These are phyloP conservation scores for Ganaspis sp. DNA, from an alignment of 1,140 invertebrate genomes.

Conservation along the genomic window DNA sequence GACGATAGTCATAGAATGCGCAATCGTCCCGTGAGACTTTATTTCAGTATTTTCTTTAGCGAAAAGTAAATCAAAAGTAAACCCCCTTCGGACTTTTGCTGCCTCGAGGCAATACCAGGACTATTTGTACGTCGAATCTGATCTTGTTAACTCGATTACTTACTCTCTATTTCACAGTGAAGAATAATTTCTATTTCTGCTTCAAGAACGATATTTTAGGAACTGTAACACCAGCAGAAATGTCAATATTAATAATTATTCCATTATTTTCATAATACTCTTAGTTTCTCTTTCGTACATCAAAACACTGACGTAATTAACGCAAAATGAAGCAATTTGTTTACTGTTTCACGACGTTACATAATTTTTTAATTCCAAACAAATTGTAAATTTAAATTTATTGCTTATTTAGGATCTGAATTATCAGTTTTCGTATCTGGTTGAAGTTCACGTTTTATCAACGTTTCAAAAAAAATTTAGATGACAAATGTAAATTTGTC, in stretches of 20 bases:
- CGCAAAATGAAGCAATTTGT: too few species aligned
- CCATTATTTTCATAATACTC: neutral
- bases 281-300: neutral
- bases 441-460: too few species aligned
- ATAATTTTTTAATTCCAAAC: too few species aligned
- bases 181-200: neutral
- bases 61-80: slow-evolving; percentile 54
- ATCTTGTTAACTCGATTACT: slow-evolving; percentile 69
- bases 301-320: neutral
- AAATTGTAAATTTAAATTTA: too few species aligned
- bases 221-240: neutral
- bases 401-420: too few species aligned
- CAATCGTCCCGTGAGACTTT: slow-evolving; percentile 21
- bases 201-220: neutral
- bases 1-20: slow-evolving; percentile 37
- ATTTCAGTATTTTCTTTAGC: slow-evolving; percentile 45
- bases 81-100: slow-evolving; percentile 55
- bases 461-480: too few species aligned
- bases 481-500: too few species aligned
- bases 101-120: slow-evolving; percentile 1
- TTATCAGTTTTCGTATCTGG: too few species aligned
- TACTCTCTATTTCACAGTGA: slow-evolving; percentile 35
- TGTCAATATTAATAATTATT: neutral
- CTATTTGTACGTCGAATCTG: slow-evolving; percentile 65
- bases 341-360: too few species aligned